phyloP scores from a whole-genome alignment of 2,888 invertebrate species.

The Drosophila kuntzei region DNA sequence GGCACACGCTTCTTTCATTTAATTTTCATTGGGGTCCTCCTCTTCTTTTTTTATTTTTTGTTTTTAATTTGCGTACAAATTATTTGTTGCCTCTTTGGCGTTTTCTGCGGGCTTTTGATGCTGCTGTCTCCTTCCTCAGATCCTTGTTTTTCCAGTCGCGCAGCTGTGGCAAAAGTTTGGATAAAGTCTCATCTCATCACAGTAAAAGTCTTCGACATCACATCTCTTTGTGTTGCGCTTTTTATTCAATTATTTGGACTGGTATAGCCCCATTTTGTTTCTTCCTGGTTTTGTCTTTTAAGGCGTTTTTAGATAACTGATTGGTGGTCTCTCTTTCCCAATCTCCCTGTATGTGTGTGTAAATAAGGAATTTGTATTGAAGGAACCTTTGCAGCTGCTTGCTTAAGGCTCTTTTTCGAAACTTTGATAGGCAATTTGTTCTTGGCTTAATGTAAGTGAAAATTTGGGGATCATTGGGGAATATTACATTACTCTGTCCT shows the following conservation, averaged over 20 bases:
- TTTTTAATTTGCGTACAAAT: constrained; percentile 79
- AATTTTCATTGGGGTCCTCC: constrained; percentile 59
- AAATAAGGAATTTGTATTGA: constrained; percentile 37
- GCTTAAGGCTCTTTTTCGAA: constrained; percentile 52
- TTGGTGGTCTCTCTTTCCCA: constrained; percentile 37
- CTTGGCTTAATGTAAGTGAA: constrained; percentile 47
- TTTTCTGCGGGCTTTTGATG: constrained; percentile 55
- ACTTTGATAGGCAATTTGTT: constrained; percentile 65
- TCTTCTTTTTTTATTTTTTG: constrained; percentile 33
- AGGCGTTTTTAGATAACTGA: constrained; percentile 58
- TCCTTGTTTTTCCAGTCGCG: constrained; percentile 7
- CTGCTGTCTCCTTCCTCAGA: constrained; percentile 5
- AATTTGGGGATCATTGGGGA: constrained; percentile 54
- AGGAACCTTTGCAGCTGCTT: constrained; percentile 44
- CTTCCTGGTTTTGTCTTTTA: constrained; percentile 21
- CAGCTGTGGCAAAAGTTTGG: constrained; percentile 71
- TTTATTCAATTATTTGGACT: constrained; percentile 56
- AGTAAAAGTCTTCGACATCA: constrained; percentile 64
- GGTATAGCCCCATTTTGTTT: constrained; percentile 26
- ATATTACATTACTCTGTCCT: constrained; percentile 44
- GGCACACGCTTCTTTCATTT: constrained; percentile 70
- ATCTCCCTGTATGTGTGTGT: not conserved
- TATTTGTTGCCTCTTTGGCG: constrained; percentile 59
- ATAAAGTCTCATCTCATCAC: constrained; percentile 59
- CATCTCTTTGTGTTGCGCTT: constrained; percentile 59